Conservation (phyloP, 2,113 vertebrate genomes). For the Sapajus apella region DNA sequence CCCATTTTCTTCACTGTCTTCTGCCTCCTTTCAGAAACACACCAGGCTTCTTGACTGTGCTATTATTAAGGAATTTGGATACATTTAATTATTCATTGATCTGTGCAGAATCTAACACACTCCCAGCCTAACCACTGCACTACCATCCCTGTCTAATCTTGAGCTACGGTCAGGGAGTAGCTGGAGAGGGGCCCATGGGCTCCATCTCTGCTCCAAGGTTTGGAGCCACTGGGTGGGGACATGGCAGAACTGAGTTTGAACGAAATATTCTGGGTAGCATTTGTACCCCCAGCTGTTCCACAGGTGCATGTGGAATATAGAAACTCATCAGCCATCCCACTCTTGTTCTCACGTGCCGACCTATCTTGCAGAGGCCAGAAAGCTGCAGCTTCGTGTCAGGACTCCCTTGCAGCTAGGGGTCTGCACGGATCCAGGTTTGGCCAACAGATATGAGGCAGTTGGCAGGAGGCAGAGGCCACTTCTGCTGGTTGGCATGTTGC, state of each 20-base stretch:
- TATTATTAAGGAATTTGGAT: background rate
- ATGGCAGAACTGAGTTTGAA: background rate
- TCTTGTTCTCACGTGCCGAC: background rate
- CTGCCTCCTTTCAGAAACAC: background rate
- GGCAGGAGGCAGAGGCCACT: background rate
- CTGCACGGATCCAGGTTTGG: background rate
- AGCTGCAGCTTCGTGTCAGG: background rate
- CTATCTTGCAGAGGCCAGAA: background rate
- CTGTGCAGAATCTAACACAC: background rate
- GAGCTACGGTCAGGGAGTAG: background rate
- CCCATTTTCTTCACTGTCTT: too few species aligned
- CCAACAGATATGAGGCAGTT: background rate
- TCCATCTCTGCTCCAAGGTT: background rate
- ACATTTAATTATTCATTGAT: background rate
- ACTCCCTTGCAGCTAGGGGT: constrained; percentile 54
- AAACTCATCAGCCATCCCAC: background rate
- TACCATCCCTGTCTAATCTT: accelerated
- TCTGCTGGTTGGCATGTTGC: background rate
- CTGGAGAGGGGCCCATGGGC: background rate
- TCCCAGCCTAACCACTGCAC: background rate
- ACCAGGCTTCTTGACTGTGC: background rate
- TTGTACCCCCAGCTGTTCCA: background rate
- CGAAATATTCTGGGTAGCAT: background rate
- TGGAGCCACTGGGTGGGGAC: background rate
- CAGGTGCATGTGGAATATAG: background rate